Evolutionary conservation across 2,113 vertebrate genomes (phyloP), one percentile per base, ranked within the genome.

Genomic region (Silurus meridionalis): DNA sequence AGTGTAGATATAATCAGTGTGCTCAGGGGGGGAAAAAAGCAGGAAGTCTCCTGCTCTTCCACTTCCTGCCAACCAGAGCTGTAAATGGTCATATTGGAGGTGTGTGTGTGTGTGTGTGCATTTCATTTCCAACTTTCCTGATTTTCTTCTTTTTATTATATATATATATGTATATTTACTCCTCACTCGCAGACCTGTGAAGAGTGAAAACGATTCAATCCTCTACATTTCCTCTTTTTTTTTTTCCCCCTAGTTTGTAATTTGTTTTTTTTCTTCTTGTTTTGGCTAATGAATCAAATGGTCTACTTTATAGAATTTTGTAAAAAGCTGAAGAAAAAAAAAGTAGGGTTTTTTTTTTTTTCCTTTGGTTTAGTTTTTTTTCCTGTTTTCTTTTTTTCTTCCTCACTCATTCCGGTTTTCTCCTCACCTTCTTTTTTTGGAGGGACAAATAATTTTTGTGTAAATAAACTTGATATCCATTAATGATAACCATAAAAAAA

Each of bases 401-500:
- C 63, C 52, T 85, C 5, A 21, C 80, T 86, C 85, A 86, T 86
- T 86, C 85, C 85, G 81, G 28, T 25, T 86, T 86, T 75, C 66
- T 81, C 66, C 78, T 86, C 69, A 37, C 50, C 66, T 46, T 60
- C 72, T n/a, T 48, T 82, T n/a, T 48, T 82, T 66, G 25, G 85
- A 82, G 85, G 64, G 77, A 69, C 77, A 17, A 72, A 72, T 72
- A 21, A 72, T 82, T 83, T 37, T 87, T 67, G 81, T 89, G 89
- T 89, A 89, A 89, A 89, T 88, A 89, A 37, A 86, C 88, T 89
- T 89, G 87, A 85, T 87, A 83, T 72, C 85, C 85, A 82, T 86
- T 82, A 86, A 81, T 63, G 78, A 86, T 87, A 87, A 87, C 86
- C 86, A 85, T 89, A 37, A 37, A 37, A 37, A 37, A 67, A 89